Evolutionary conservation across 2,797 vertebrate genomes (phyloP), one percentile per base, ranked within the genome.

Genomic region (Percopsis omiscomaycus): DNA sequence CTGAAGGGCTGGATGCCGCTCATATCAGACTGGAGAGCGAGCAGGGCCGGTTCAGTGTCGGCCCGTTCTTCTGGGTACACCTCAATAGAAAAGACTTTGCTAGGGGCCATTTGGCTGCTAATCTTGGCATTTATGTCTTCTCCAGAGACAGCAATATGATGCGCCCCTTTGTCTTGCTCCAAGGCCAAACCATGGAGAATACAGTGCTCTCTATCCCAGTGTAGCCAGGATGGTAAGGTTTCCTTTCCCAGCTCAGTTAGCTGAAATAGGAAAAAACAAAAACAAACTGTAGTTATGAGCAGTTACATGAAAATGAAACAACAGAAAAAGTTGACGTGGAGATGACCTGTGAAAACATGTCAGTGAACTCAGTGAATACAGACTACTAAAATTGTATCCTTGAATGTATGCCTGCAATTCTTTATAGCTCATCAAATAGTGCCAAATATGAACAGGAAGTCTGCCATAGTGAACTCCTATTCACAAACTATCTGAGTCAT

Each of bases 61-160:
- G 83, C 94, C 63, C 95, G 93, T 72, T 98, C 96, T 83, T 98
- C 96, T 28, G 96, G 95, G 81, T 94, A 93, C 32, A 98, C 96
- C 79, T 98, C 95, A 14, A 98, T 69, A 0, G 96, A 95, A 84
- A 98, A 98, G 54, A 97, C 94, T 12, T 93, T 84, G 5, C 89
- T 88, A 61, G 92, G 93, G 0, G 92, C 90, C 42, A 90, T 77
- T 0, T 92, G 92, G 84, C 91, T 93, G 65, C 91, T 92, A 50
- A 66, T 80, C 0, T 94, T 94, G 0, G 92, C 91, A 66, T 68
- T 74, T 37, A 66, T 71, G 54, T 90, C 91, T n/a, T 92, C 79
- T 0, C 86, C 87, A 12, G 90, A 93, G 78, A 94, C 93, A 0
- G 93, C 89, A 77, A 98, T 96, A 79, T 96, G 96, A 86, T 96